A percentile compares a stretch with the other conserved stretches of the same genome.
Conservation (phyloP, 2,888 invertebrate species). For the Stomorhina lunata region DNA sequence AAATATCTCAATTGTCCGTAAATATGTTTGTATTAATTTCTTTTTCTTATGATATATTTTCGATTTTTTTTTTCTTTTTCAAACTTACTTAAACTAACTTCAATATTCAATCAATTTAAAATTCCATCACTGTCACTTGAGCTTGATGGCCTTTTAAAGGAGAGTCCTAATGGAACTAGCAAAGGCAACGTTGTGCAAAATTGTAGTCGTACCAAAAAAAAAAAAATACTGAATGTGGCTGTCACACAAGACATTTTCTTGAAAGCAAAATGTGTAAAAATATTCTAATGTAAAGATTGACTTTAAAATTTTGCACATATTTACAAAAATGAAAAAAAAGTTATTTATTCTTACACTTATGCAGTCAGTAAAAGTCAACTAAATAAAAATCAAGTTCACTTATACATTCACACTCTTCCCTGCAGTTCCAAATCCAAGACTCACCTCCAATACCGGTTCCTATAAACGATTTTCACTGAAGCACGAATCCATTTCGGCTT, state of each 20-base stretch:
- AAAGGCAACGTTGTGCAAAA: background rate
- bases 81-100: background rate
- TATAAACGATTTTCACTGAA: too few species aligned
- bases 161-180: constrained; percentile 38
- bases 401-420: background rate
- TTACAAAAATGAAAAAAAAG: too few species aligned
- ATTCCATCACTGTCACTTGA: constrained; percentile 52
- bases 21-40: constrained; percentile 33
- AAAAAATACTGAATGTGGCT: constrained; percentile 21
- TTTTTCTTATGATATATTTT: background rate
- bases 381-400: constrained; percentile 28
- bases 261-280: too few species aligned
- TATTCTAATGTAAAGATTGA: constrained; percentile 34
- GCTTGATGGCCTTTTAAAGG: constrained; percentile 20
- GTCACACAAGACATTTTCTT: constrained; percentile 1
- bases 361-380: background rate
- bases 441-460: too few species aligned
- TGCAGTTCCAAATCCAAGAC: too few species aligned
- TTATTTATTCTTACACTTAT: background rate
- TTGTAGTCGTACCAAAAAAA: background rate
- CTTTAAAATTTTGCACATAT: background rate
- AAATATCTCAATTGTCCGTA: constrained; percentile 27
- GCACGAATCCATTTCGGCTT: too few species aligned
- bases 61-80: background rate
- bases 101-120: constrained; percentile 27